Evolutionary conservation across 2,113 vertebrate species (phyloP), one percentile per base, ranked within the genome.

Genomic region (Ictalurus punctatus): DNA sequence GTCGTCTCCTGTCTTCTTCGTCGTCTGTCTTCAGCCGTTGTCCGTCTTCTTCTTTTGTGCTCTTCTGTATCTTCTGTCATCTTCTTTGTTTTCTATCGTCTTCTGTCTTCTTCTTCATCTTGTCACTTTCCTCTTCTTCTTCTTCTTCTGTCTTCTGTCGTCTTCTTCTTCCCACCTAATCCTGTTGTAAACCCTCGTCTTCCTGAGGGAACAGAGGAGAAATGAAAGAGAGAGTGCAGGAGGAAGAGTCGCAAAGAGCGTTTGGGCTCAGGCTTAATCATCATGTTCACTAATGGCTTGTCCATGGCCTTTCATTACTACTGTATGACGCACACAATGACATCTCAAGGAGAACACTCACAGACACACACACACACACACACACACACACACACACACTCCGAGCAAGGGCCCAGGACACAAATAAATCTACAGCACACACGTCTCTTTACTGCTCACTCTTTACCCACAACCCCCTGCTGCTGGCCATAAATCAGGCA

Each of bases 371-470:
- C 34, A 8, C 27, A 63, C 71, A 56, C 59, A 8, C 27, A 63
- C 71, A 56, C 59, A 93, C 25, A 76, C 59, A 59, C 34, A 69
- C 89, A 85, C 86, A 87, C 82, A 61, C 54, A 78, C 61, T 93
- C 27, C 82, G 56, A 94, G 93, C 90, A 5, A 89, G 76, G 91
- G 92, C 88, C 34, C 34, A 63, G 58, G 83, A 73, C 87, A 56
- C 91, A 87, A 86, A 95, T 95, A 95, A 95, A 96, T 96, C 94
- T 95, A 91, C 92, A 90, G 92, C 90, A 14, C 3, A 78, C 2
- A 84, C 90, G 92, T 94, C 89, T 94, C 90, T 94, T 94, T 94
- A 94, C 93, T 92, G 92, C 86, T 88, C 92, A 85, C 90, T 91
- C 93, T 44, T 86, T 86, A 83, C 86, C 94, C 92, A 87, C 85